Base-by-base conservation (phyloP, 2,888 invertebrate genomes). In the Eupithecia subumbrata region DNA sequence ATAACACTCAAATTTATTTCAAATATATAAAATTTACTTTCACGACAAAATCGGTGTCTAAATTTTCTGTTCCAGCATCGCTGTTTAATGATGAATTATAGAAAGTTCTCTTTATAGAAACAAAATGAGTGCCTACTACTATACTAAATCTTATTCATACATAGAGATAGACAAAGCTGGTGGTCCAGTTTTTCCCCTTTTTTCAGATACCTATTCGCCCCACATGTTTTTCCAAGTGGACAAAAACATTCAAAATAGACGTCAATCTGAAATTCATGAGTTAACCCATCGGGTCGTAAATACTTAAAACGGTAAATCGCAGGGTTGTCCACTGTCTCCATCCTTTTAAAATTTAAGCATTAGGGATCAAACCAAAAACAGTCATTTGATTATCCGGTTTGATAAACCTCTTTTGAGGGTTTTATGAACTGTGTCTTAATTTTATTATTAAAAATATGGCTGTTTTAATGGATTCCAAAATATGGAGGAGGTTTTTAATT, bases 301-400 rank as follows among this genome's bases (percentile, higher is more conserved):
- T 64, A 66, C 64, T 18, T 64, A 66, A 45, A 72, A 72, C 34
- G 40, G 64, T 72, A 52, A 56, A 69, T 25, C 52, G 45, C 52
- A 69, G 60, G 75, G 18, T 64, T 63, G 48, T 66, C 63, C 52
- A 56, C 16, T 74, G 67, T 68, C 68, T 68, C 64, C 11, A 37
- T 45, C 37, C 52, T 67, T 67, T 76, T 74, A 67, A 69, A 70
- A 48, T 11, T 64, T 70, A 75, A 22, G 22, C 63, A 22, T 70
- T 25, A 5, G 56, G 69, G 72, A 52, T 72, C 67, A 72, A 75
- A 75, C 69, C 72, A 48, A 71, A 75, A 60, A 34, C 63, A 52
- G 68, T 75, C 52, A 72, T 72, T 72, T 74, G 43, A 69, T 73
- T 68, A 71, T 71, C 34, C 64, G n/a, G 34, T 76, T 71, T 69